phyloP scores from a whole-genome alignment of 1,140 invertebrate genomes.

The Brachionus calyciflorus region DNA sequence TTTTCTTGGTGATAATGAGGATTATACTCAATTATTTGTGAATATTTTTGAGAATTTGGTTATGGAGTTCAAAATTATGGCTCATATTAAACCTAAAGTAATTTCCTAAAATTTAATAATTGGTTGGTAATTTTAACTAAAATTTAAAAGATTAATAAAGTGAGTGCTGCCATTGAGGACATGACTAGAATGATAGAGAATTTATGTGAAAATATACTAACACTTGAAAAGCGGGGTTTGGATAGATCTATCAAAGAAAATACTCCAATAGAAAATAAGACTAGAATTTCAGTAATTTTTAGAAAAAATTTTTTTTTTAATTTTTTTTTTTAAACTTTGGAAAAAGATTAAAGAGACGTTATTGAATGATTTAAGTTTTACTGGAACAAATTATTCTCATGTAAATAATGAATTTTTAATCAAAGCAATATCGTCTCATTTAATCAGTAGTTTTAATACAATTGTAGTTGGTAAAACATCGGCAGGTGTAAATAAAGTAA shows the following conservation, averaged over 20 bases:
- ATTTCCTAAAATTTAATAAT: background rate
- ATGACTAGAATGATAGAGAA: too few species aligned
- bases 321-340: background rate
- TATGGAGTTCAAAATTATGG: slow-evolving; percentile 27
- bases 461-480: slow-evolving; percentile 44
- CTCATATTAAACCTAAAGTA: slow-evolving; percentile 20
- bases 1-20: background rate
- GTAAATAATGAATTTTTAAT: slow-evolving; percentile 39
- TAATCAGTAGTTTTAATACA: slow-evolving; percentile 32
- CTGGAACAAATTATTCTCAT: background rate
- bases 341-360: slow-evolving; percentile 3
- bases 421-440: slow-evolving; percentile 14
- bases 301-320: background rate
- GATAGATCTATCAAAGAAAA: too few species aligned
- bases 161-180: background rate
- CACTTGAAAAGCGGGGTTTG: too few species aligned
- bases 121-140: background rate
- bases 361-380: background rate
- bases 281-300: background rate
- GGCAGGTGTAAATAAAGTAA: slow-evolving; percentile 19
- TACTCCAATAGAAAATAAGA: too few species aligned
- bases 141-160: background rate
- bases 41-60: slow-evolving; percentile 33
- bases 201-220: too few species aligned
- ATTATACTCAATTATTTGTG: background rate